Percentiles rank a stretch among this genome's conserved stretches.
Conservation (phyloP, 2,797 vertebrate genomes). For the Cyclura pinguis region DNA sequence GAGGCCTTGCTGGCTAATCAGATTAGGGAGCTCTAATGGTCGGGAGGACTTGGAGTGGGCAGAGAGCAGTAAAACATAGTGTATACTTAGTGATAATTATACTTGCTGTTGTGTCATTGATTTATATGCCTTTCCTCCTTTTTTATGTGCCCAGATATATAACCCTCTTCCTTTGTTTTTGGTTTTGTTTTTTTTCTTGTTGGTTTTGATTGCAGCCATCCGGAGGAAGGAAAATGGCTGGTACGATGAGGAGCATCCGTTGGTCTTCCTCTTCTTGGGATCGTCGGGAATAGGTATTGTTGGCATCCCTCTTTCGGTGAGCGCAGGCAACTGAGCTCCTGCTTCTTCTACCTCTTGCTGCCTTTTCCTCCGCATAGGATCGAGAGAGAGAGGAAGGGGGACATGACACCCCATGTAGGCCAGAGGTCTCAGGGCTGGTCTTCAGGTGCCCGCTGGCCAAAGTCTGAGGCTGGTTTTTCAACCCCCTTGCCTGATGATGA, state of each 20-base stretch:
- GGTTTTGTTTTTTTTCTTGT: not conserved
- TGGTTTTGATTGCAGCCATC: constrained; percentile 83
- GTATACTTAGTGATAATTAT: constrained; percentile 90
- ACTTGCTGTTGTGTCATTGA: constrained; percentile 85
- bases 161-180: constrained; percentile 66
- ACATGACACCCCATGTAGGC: rapidly evolving
- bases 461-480: not conserved
- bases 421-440: not conserved
- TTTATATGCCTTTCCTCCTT: constrained; percentile 77
- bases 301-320: not conserved
- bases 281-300: constrained; percentile 95
- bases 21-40: constrained; percentile 98
- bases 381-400: too few species aligned
- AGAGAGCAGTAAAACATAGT: constrained; percentile 85
- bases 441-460: too few species aligned
- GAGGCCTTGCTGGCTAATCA: constrained; percentile 94
- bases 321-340: not conserved
- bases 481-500: too few species aligned
- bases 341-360: too few species aligned
- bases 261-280: constrained; percentile 97
- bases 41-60: constrained; percentile 85
- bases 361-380: too few species aligned
- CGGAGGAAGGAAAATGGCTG: constrained; percentile 98
- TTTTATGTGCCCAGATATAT: constrained; percentile 44
- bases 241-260: constrained; percentile 97